Evolutionary conservation across 2,797 vertebrate species (phyloP), one percentile per base, ranked within the genome.

Genomic region (Fistularia commersonii): DNA sequence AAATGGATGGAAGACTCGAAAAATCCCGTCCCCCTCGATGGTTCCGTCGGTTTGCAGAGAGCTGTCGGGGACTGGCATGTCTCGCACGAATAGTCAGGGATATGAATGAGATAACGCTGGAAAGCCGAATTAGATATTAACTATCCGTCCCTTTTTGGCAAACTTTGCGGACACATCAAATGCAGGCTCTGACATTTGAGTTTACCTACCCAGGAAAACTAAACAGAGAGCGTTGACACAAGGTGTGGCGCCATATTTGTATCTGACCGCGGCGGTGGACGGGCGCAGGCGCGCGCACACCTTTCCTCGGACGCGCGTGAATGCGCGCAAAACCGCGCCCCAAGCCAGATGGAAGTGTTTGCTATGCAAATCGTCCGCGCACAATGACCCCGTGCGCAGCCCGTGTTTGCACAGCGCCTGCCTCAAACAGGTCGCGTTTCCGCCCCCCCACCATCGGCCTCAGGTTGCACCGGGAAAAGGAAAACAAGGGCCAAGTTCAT

Each of bases 291-390:
- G 60, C 54, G 31, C 1, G 12, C 35, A 59, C 61, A 39, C 46
- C 8, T 12, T 45, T 63, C 31, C 66, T 23, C 3, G 5, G 34
- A 3, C 37, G 41, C 14, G 41, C 63, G 41, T 10, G 3, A 45
- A 13, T 35, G 41, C 15, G 40, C 51, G 57, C 52, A 53, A 6
- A 49, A 46, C 53, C 45, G 63, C 1, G 0, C 61, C 58, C 59
- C 54, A 74, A 83, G n/a, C 81, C 87, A 88, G 84, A 83, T 87
- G 86, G 82, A 81, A 81, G 85, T 88, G 88, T 87, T 89, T 88
- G 81, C 81, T 45, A 59, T 83, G 74, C 11, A 69, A 80, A 70
- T 13, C 69, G 75, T 66, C 71, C 62, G 41, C 65, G 57, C 77
- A 87, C 83, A 83, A 82, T 82, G 80, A 81, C 75, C 80, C 80